phyloP scores from a whole-genome alignment of 2,113 vertebrate genomes.

The Egretta garzetta region DNA sequence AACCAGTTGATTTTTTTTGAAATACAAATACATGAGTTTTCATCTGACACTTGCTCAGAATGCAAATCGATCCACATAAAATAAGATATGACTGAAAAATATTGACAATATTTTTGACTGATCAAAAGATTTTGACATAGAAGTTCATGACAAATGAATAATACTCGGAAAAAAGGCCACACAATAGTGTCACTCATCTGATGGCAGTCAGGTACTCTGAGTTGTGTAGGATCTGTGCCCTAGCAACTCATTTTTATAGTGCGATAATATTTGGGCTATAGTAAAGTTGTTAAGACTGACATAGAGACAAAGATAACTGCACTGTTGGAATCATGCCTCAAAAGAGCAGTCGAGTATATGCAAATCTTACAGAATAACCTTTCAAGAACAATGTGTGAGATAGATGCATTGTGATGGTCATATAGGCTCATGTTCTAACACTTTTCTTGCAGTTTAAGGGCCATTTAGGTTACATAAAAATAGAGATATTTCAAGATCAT shows the following conservation, averaged over 20 bases:
- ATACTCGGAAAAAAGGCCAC: background rate
- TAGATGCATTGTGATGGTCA: background rate
- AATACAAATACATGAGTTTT: background rate
- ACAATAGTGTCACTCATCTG: background rate
- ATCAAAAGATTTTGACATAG: background rate
- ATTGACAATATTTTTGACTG: background rate
- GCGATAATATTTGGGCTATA: background rate
- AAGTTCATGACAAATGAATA: background rate
- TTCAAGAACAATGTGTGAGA: background rate
- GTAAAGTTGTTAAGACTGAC: background rate
- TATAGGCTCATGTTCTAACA: background rate
- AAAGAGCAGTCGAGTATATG: background rate
- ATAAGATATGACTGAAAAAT: background rate
- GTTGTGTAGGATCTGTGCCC: background rate
- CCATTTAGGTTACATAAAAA: background rate
- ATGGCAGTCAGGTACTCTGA: background rate
- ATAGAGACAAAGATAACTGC: background rate
- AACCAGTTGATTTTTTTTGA: background rate
- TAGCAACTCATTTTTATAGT: background rate
- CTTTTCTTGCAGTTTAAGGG: background rate
- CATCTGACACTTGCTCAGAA: background rate
- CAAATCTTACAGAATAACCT: background rate
- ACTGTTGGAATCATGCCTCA: background rate
- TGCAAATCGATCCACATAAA: background rate
- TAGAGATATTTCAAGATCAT: background rate